phyloP scores from a whole-genome alignment of 2,113 vertebrate genomes.

The Crotophaga sulcirostris region DNA sequence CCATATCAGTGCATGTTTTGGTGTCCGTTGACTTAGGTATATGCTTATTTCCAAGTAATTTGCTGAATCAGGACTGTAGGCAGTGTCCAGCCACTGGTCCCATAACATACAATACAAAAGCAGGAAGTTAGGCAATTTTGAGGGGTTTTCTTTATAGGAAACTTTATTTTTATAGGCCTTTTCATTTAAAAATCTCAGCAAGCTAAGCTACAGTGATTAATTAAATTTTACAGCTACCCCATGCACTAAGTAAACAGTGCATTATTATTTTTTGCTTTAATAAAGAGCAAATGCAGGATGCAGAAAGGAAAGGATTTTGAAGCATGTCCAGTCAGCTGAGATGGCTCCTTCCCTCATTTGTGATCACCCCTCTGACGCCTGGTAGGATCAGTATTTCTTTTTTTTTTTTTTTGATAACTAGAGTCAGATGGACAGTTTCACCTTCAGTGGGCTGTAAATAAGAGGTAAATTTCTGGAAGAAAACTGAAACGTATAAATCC shows the following conservation, averaged over 20 bases:
- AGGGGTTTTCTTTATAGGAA: conserved; percentile 22
- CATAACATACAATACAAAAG: background rate
- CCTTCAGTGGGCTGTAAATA: background rate
- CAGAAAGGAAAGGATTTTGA: conserved; percentile 27
- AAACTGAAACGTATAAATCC: background rate
- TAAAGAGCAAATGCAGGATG: background rate
- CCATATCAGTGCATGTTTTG: background rate
- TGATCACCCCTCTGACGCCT: background rate
- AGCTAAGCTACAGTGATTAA: conserved; percentile 39
- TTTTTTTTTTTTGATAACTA: conserved; percentile 5
- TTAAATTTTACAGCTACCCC: conserved; percentile 55
- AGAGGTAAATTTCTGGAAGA: background rate
- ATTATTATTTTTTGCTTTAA: conserved; percentile 50
- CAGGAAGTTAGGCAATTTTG: conserved; percentile 32
- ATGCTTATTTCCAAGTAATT: background rate
- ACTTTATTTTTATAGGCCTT: conserved; percentile 31
- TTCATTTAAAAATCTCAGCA: conserved; percentile 45
- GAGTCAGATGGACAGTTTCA: conserved; percentile 33
- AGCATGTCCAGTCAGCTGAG: background rate
- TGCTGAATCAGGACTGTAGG: conserved; percentile 7
- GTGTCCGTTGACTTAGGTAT: background rate
- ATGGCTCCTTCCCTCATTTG: conserved; percentile 20
- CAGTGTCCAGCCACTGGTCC: background rate
- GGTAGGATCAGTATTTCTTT: background rate
- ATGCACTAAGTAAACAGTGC: background rate